phyloP scores from a whole-genome alignment of 2,888 invertebrate genomes.

The Ramazzottius varieornatus region DNA sequence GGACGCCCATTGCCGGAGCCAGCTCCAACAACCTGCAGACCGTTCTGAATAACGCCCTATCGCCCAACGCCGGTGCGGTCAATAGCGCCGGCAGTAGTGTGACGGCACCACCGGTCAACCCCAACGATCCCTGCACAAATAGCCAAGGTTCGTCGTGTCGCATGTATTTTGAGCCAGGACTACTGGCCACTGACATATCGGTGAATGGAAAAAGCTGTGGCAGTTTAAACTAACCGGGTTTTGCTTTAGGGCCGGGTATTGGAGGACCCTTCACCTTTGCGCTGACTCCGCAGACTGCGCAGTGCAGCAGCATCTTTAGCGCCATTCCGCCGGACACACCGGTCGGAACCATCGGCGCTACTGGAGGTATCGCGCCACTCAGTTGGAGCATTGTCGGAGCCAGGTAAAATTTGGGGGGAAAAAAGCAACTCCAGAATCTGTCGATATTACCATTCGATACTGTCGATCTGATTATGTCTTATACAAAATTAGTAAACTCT shows the following conservation, averaged over 20 bases:
- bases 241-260: no score
- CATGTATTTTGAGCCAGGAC: no score
- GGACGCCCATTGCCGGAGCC: no score
- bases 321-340: not conserved
- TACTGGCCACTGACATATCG: no score
- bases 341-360: not conserved
- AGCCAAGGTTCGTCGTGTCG: not conserved
- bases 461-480: no score
- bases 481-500: no score
- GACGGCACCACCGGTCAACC: not conserved
- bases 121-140: slow-evolving; percentile 2
- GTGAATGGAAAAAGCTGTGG: no score
- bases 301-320: not conserved
- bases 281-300: no score
- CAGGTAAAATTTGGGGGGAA: not conserved
- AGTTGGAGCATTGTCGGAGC: slow-evolving; percentile 3
- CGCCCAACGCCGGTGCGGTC: not conserved
- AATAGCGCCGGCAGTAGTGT: not conserved
- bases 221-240: no score
- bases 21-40: not conserved
- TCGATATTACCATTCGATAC: no score
- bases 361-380: not conserved
- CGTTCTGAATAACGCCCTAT: not conserved
- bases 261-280: not conserved
- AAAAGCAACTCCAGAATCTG: no score